A percentile compares a stretch with the other conserved stretches of the same genome.
phyloP scores from a whole-genome alignment of 2,797 vertebrate species.

The Gallirallus australis region DNA sequence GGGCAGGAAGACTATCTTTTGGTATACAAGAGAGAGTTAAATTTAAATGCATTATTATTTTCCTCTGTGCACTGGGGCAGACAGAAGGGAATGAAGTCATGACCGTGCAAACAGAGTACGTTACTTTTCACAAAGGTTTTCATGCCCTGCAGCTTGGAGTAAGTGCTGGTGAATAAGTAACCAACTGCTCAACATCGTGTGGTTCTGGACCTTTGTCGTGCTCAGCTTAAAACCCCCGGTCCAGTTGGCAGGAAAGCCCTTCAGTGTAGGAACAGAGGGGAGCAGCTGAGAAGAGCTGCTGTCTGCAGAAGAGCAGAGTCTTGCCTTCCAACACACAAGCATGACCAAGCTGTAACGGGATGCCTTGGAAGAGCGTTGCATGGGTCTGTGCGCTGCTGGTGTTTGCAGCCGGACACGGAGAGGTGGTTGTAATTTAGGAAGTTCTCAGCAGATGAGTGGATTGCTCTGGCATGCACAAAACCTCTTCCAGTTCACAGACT shows the following conservation, averaged over 20 bases:
- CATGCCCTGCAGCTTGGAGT: neutral
- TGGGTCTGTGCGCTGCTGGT: neutral
- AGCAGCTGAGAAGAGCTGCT: neutral
- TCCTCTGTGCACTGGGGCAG: neutral
- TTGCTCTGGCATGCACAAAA: neutral
- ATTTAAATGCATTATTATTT: constrained; percentile 27
- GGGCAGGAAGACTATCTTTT: constrained; percentile 35
- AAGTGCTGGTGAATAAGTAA: neutral
- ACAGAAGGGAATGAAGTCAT: neutral
- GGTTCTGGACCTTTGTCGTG: neutral
- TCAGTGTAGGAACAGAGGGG: neutral
- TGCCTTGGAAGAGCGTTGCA: accelerated
- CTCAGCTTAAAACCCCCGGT: neutral
- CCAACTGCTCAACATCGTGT: neutral
- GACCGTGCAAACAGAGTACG: neutral
- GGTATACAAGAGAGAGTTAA: constrained; percentile 33
- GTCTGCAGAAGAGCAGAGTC: neutral
- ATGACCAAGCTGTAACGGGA: neutral
- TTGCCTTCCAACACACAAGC: neutral
- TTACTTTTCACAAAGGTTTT: constrained; percentile 20
- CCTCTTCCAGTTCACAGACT: neutral
- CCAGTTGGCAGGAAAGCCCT: neutral
- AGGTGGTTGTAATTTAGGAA: neutral
- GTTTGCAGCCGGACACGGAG: neutral
- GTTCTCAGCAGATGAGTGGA: neutral